Conservation (phyloP, 2,888 invertebrate species). For the Clusia tigrina region DNA sequence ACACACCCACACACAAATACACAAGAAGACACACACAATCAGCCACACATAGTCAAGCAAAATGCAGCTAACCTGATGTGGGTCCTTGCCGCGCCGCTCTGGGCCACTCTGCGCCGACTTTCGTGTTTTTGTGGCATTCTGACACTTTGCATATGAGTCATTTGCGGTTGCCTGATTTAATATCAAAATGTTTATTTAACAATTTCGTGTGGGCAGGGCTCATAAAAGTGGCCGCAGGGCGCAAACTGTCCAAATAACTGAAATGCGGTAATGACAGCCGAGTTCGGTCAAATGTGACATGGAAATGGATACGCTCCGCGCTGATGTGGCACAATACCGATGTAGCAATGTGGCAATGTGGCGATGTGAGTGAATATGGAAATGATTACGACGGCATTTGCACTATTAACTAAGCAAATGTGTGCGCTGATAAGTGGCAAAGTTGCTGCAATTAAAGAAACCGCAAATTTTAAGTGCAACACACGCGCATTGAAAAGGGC, state of each 20-base stretch:
- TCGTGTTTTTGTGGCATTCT: not conserved
- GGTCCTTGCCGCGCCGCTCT: too few species aligned
- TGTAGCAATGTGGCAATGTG: not conserved
- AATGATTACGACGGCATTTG: not conserved
- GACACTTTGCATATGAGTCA: not conserved
- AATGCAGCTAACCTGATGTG: not conserved
- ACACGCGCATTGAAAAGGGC: too few species aligned
- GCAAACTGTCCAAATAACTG: not conserved
- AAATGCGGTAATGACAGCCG: too few species aligned
- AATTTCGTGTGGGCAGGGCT: not conserved
- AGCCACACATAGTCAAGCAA: constrained; percentile 3
- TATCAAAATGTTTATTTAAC: constrained; percentile 13
- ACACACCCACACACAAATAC: constrained; percentile 16
- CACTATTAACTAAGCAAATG: not conserved
- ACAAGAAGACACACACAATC: not conserved
- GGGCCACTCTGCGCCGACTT: too few species aligned
- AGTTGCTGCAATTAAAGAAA: not conserved
- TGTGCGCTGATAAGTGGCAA: not conserved
- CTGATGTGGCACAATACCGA: too few species aligned
- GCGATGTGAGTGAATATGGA: not conserved
- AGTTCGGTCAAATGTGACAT: not conserved
- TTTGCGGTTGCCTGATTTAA: constrained; percentile 6
- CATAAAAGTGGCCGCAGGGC: not conserved
- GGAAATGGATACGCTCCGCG: not conserved
- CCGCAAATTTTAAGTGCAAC: constrained; percentile 1